Evolutionary conservation across 2,888 invertebrate genomes (phyloP).

Genomic region (Agrilus mali): DNA sequence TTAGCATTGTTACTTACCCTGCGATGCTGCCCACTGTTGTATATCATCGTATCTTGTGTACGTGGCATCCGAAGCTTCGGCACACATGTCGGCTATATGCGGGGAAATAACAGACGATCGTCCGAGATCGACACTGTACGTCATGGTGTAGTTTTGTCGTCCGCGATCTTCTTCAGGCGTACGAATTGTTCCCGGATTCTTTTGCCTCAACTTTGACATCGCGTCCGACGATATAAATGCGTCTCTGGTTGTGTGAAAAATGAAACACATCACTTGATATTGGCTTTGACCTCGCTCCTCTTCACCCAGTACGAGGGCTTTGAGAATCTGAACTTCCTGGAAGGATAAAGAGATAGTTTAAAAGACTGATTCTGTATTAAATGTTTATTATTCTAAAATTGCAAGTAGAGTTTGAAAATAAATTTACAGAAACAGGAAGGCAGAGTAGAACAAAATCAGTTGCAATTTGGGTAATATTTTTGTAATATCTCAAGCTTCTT

Average conservation of each 20-base stretch:
- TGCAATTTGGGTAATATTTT: no score
- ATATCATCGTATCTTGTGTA: constrained; percentile 69
- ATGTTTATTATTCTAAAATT: no score
- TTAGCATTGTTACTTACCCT: constrained; percentile 47
- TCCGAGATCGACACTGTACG: constrained; percentile 62
- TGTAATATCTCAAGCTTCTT: no score
- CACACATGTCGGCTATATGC: constrained; percentile 64
- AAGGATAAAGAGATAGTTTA: constrained; percentile 19
- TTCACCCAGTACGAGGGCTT: constrained; percentile 78
- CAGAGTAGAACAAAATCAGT: no score
- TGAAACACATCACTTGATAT: constrained; percentile 83
- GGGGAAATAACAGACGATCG: constrained; percentile 57
- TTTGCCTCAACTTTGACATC: constrained; percentile 90
- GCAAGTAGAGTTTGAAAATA: no score
- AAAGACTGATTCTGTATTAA: no score
- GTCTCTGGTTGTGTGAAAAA: constrained; percentile 78
- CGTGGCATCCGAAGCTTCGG: constrained; percentile 62
- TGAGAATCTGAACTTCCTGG: constrained; percentile 87
- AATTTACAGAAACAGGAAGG: no score
- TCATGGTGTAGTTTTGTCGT: constrained; percentile 71
- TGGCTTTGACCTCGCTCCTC: constrained; percentile 85
- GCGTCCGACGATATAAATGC: constrained; percentile 95
- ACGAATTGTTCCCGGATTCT: constrained; percentile 46
- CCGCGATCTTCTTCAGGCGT: constrained; percentile 85
- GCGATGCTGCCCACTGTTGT: constrained; percentile 63